Conservation (phyloP, 35 echinoderm and acorn worm species). For the Ophiothrix spiculata region DNA sequence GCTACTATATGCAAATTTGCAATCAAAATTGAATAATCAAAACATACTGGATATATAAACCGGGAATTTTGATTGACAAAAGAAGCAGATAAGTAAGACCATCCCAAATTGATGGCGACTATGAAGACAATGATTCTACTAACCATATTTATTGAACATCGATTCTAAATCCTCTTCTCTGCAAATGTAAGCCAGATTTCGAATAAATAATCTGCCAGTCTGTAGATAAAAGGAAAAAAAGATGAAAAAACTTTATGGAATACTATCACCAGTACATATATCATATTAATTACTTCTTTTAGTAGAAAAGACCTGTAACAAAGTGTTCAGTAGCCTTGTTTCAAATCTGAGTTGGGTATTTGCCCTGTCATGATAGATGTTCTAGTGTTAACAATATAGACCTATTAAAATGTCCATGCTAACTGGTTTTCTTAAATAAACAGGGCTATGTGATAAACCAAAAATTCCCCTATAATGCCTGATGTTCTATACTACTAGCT, state of each 20-base stretch:
- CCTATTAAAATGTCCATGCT: too few species aligned
- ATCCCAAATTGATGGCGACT: not conserved
- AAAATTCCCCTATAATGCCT: too few species aligned
- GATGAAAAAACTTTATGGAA: constrained; percentile 76
- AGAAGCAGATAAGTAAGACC: not conserved
- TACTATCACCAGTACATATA: not conserved
- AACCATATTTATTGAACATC: constrained; percentile 90
- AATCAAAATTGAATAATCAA: too few species aligned
- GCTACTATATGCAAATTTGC: too few species aligned
- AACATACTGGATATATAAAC: too few species aligned
- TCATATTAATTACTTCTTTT: not conserved
- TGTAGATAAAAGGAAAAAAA: constrained; percentile 69
- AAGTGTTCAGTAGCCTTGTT: not conserved
- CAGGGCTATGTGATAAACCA: too few species aligned
- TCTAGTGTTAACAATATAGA: too few species aligned
- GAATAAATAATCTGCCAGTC: constrained; percentile 84
- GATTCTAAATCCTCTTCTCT: constrained; percentile 79
- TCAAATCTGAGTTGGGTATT: too few species aligned
- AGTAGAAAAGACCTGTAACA: not conserved
- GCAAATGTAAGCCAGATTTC: constrained; percentile 88
- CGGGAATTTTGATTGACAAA: not conserved
- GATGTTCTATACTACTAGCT: too few species aligned
- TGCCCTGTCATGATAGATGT: too few species aligned
- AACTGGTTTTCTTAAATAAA: too few species aligned
- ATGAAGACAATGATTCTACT: not conserved